Evolutionary conservation across 2,888 invertebrate genomes (phyloP).

Genomic region (Leptinotarsa tumamoca): DNA sequence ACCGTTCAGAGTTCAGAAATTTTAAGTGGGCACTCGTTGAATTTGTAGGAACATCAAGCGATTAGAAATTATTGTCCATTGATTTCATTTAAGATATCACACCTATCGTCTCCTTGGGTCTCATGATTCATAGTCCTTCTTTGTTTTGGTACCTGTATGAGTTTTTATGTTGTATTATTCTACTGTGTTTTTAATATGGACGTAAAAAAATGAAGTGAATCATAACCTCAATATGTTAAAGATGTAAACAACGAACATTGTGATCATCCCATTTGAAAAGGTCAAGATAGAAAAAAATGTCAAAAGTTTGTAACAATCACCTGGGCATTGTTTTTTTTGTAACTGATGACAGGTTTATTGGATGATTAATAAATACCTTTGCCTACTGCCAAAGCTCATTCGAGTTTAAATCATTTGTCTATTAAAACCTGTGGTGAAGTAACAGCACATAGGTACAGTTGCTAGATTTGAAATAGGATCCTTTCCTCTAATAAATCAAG

Average conservation of each 20-base stretch:
- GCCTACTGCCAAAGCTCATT: constrained; percentile 8
- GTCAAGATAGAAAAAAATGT: neutral
- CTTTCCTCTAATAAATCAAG: neutral
- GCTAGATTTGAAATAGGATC: neutral
- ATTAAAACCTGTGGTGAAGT: neutral
- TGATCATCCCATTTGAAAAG: neutral
- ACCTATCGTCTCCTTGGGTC: too few relatives aligned
- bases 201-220: neutral
- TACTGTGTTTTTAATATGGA: too few relatives aligned
- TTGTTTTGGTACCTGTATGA: too few relatives aligned
- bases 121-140: too few relatives aligned
- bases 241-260: neutral
- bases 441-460: neutral
- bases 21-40: too few relatives aligned
- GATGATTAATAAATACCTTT: constrained; percentile 18
- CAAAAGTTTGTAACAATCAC: neutral
- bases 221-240: constrained; percentile 5
- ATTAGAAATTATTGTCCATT: too few relatives aligned
- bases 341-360: constrained; percentile 22
- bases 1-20: too few relatives aligned
- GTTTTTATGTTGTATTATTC: too few relatives aligned
- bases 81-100: too few relatives aligned
- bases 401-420: too few relatives aligned
- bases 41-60: too few relatives aligned
- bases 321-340: constrained; percentile 9